phyloP scores from a whole-genome alignment of 1,140 invertebrate species.

The Pseudomyrmex concolor region DNA sequence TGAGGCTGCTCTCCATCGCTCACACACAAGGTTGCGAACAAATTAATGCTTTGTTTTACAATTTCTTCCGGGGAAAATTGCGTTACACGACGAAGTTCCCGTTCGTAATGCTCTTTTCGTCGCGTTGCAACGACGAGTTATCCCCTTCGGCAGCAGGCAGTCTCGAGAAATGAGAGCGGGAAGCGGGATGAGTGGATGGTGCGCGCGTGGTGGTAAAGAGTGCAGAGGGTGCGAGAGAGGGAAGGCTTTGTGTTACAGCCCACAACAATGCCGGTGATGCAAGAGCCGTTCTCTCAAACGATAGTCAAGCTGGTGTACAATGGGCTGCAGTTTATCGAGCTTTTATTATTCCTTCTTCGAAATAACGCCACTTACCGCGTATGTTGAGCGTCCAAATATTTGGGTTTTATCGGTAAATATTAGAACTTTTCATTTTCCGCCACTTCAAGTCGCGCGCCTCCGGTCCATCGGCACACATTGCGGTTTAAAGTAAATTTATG shows the following conservation, averaged over 20 bases:
- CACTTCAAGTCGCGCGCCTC: neutral
- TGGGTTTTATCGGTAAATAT: conserved; percentile 58
- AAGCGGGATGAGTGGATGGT: conserved; percentile 14
- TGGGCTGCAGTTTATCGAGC: conserved; percentile 72
- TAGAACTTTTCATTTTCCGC: conserved; percentile 34
- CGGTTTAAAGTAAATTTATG: conserved; percentile 23
- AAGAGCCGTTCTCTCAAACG: conserved; percentile 44
- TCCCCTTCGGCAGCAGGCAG: conserved; percentile 37
- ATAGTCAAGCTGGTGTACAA: conserved; percentile 65
- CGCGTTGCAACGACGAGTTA: conserved; percentile 43
- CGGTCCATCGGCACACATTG: neutral
- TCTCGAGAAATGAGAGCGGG: conserved; percentile 38
- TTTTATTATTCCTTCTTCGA: conserved; percentile 75
- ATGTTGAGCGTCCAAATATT: conserved; percentile 57
- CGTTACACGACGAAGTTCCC: conserved; percentile 18
- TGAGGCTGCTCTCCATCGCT: neutral
- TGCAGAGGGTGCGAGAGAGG: conserved; percentile 15
- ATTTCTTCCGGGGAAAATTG: conserved; percentile 31
- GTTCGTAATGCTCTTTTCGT: conserved; percentile 46
- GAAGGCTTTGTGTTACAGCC: conserved; percentile 64
- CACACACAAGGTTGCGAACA: neutral
- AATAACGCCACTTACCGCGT: conserved; percentile 62
- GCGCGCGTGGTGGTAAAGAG: conserved; percentile 27
- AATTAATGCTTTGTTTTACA: conserved; percentile 33
- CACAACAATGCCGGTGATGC: conserved; percentile 67